These are phyloP conservation scores for Piscicola geometra DNA, from an alignment of 2,888 invertebrate species.

Conservation along the genomic window DNA sequence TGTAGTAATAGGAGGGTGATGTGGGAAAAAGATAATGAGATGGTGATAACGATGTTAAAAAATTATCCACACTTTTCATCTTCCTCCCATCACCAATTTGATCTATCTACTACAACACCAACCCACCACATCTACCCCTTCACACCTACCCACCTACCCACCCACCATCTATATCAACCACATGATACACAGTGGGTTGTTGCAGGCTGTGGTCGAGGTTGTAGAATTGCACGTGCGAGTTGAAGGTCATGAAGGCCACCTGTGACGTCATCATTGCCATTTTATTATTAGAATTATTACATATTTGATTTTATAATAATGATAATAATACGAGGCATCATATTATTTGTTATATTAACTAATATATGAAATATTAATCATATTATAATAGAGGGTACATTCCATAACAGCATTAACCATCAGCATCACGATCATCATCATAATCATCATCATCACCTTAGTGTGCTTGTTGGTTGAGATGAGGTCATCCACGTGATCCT, in stretches of 20 bases:
- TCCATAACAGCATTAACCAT: too few relatives aligned
- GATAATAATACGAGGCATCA: neutral
- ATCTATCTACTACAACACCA: too few relatives aligned
- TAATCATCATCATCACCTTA: too few relatives aligned
- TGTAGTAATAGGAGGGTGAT: too few relatives aligned
- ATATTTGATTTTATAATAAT: slow-evolving; percentile 61
- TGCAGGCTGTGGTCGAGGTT: slow-evolving; percentile 56
- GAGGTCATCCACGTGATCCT: neutral
- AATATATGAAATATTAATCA: neutral
- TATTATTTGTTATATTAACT: neutral
- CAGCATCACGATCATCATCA: too few relatives aligned
- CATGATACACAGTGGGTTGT: slow-evolving; percentile 61
- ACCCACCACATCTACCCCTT: neutral
- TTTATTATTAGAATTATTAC: slow-evolving; percentile 97
- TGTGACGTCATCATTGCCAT: slow-evolving; percentile 75
- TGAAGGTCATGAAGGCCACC: slow-evolving; percentile 87
- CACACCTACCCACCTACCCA: neutral
- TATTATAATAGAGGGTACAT: neutral
- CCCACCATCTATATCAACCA: slow-evolving; percentile 82
- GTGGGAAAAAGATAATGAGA: too few relatives aligned
- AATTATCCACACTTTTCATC: too few relatives aligned
- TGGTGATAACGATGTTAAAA: too few relatives aligned
- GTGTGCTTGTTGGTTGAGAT: neutral
- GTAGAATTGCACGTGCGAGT: slow-evolving; percentile 88
- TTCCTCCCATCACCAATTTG: too few relatives aligned